Conservation (phyloP, 2,888 invertebrate species). For the Yponomeuta plumbellus region DNA sequence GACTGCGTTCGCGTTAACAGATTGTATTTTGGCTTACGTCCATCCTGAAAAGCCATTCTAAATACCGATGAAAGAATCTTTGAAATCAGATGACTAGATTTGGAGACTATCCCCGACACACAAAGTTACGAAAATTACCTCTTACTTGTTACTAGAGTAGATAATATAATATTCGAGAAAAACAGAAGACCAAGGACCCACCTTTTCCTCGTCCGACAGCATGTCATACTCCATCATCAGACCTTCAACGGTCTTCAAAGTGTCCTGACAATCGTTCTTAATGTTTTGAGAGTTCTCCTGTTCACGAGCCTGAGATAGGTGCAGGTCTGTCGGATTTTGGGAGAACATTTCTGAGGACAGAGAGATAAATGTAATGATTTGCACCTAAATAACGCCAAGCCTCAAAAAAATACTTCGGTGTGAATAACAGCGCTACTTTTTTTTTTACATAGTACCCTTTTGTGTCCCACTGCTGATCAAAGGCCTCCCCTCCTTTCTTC, state of each 20-base stretch:
- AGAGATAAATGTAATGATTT: neutral
- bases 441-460: too few species aligned
- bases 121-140: too few species aligned
- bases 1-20: too few species aligned
- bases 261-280: slow-evolving; percentile 38
- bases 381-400: neutral
- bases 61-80: too few species aligned
- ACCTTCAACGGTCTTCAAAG: slow-evolving; percentile 40
- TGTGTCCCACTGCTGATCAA: too few species aligned
- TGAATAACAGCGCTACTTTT: too few species aligned
- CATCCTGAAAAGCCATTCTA: too few species aligned
- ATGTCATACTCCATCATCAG: slow-evolving; percentile 45
- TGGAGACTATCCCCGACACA: too few species aligned
- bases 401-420: neutral
- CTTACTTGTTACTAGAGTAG: too few species aligned
- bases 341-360: neutral
- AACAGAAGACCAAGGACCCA: slow-evolving; percentile 22
- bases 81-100: too few species aligned
- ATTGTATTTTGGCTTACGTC: too few species aligned
- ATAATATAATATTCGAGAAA: neutral
- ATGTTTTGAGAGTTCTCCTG: slow-evolving; percentile 20
- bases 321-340: neutral
- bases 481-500: too few species aligned
- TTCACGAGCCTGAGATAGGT: neutral
- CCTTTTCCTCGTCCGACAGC: slow-evolving; percentile 55